These are phyloP conservation scores for Drosophila miranda DNA, from an alignment of 1,140 invertebrate genomes.

Conservation along the genomic window DNA sequence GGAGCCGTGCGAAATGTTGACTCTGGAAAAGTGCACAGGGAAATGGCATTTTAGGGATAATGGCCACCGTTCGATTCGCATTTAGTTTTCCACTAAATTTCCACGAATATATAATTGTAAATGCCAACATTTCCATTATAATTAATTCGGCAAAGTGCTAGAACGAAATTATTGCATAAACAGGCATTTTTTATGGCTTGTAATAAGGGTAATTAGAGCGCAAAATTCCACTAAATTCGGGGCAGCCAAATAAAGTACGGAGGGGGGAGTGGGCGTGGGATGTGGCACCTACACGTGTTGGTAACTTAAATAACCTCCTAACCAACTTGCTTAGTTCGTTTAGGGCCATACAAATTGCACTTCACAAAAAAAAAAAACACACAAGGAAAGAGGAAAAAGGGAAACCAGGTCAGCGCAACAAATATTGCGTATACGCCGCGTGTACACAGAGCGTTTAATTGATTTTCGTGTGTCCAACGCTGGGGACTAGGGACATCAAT, in stretches of 20 bases:
- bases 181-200: constrained; percentile 1
- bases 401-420: constrained; percentile 25
- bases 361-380: constrained; percentile 4
- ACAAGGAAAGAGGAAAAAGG: not conserved
- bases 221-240: not conserved
- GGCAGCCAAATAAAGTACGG: not conserved
- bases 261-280: not conserved
- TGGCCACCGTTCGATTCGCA: too few relatives aligned
- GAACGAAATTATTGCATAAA: constrained; percentile 14
- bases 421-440: constrained; percentile 41
- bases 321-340: constrained; percentile 20
- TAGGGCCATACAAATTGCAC: constrained; percentile 10
- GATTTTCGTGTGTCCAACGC: constrained; percentile 23
- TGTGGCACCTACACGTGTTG: too few relatives aligned
- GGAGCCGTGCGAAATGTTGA: constrained; percentile 1
- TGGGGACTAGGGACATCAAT: not conserved
- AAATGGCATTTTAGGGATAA: not conserved
- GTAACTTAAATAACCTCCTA: constrained; percentile 26
- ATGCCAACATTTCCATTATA: constrained; percentile 11
- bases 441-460: constrained; percentile 13
- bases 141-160: constrained; percentile 27
- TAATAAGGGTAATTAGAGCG: constrained; percentile 36
- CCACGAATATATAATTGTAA: not conserved
- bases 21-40: not conserved
- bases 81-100: not conserved